phyloP scores from a whole-genome alignment of 2,797 vertebrate genomes.

The Parauchenoglanis ngamensis region DNA sequence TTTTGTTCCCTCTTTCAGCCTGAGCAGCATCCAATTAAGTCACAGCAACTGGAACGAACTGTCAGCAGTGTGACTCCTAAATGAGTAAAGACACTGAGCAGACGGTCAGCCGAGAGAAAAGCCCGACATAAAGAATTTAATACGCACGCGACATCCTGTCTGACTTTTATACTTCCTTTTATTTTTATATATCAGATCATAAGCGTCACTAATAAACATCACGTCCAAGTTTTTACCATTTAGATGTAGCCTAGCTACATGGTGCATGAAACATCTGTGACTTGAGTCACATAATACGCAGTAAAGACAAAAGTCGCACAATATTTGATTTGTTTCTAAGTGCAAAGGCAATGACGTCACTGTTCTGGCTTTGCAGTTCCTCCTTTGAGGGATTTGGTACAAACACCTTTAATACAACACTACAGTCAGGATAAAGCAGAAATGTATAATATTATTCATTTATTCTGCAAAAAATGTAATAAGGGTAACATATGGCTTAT shows the following conservation, averaged over 20 bases:
- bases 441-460: not conserved
- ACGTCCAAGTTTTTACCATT: not conserved
- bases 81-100: conserved; percentile 9
- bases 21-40: conserved; percentile 80
- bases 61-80: conserved; percentile 49
- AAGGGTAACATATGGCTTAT: not conserved
- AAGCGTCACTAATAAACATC: too few species aligned
- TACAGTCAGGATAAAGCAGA: too few species aligned
- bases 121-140: not conserved
- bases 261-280: not conserved
- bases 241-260: too few species aligned
- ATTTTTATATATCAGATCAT: not conserved
- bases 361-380: too few species aligned
- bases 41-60: conserved; percentile 66
- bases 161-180: not conserved
- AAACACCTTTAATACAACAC: not conserved
- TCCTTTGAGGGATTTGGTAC: not conserved
- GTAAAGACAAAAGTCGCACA: not conserved
- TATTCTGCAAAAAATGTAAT: not conserved
- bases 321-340: not conserved
- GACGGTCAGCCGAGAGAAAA: conserved; percentile 8
- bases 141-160: not conserved
- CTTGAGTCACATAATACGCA: not conserved
- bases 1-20: conserved; percentile 70
- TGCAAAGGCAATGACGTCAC: not conserved